Evolutionary conservation across 2,888 invertebrate species (phyloP), one percentile per base, ranked within the genome.

Genomic region (Machimus rusticus): DNA sequence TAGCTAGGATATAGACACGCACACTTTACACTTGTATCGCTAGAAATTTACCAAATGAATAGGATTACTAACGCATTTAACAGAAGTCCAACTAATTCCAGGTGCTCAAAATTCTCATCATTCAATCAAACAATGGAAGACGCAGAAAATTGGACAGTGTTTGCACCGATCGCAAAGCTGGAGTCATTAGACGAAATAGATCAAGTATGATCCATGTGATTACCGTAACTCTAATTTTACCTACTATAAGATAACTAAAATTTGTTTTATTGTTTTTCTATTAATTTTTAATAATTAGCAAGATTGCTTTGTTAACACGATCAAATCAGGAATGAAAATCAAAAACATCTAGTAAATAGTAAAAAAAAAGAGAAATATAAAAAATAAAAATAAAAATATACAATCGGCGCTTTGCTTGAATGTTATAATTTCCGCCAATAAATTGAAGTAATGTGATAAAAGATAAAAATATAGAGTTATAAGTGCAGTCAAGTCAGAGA

Each of bases 171-270:
- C 89, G 95, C 95, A 87, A 94, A 95, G 91, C 93, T 95, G 90
- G 95, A 95, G 91, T 95, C 95, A 74, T 92, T 95, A 90, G 95
- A 95, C 90, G 95, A 95, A 92, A 93, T 94, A 92, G 94, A 93
- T 91, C 93, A 93, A 90, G 91, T 91, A 90, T 90, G 89, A 90
- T 90, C 89, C 89, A 88, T 90, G 89, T 90, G 90, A 89, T 89
- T 89, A 87, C 88, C 74, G 8, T 55, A 55, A 77, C 23, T 74
- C 74, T 85, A 79, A 77, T 86, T 55, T 39, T 51, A 81, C 23
- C 51, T 55, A 86, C 23, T 55, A 37, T 51, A 77, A 86, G 77
- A 51, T 77, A 34, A 19, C 12, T 23, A 6, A 77, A 39, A n/a
- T 86, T 86, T 78, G 37, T 86, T 66, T 66, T 66, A 23, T 66